Evolutionary conservation across 2,113 vertebrate genomes (phyloP), one percentile per base, ranked within the genome.

Genomic region (Stercorarius parasiticus): DNA sequence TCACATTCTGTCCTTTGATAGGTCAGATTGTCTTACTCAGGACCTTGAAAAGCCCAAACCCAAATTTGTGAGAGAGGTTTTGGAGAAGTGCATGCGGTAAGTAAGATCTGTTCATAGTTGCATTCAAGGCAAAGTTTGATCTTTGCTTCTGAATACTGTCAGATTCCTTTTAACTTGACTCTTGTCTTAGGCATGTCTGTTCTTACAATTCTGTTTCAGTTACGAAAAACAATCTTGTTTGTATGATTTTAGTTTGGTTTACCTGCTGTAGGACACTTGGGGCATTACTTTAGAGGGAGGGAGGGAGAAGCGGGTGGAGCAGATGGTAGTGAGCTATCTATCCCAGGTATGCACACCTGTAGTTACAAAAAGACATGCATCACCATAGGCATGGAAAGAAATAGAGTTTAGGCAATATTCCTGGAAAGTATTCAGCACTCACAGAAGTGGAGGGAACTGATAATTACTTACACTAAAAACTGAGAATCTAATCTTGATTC

Each of bases 61-160:
- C 82, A 99, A 99, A 95, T 99, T 99, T 98, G 99, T 99, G 82
- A 99, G 98, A 98, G 99, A 99, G 97, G 99, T 99, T 93, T 98
- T 99, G 98, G 99, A 99, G 95, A 99, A 99, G 97, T 98, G 96
- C 89, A 99, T 99, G 99, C 98, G 99, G 99, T 99, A 94, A 98
- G 97, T 96, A 85, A 84, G 45, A 49, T 42, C 38, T 65, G 59
- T 49, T 64, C 20, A 8, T 82, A 43, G 32, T 25, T 84, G 12
- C 3, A 7, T 43, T 92, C 29, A 27, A 49, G 16, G 34, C 18
- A 9, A 26, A 90, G 67, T 83, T 86, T 82, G 21, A 25, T 78
- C 13, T 38, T 55, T 89, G 22, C 34, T 74, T 87, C 42, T 83
- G 27, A 34, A 11, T 72, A 16, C n/a, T 61, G 7, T 32, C 14